A percentile compares a stretch with the other conserved stretches of the same genome.
Conservation (phyloP, 2,797 vertebrate genomes). For the Phylloscopus collybita region DNA sequence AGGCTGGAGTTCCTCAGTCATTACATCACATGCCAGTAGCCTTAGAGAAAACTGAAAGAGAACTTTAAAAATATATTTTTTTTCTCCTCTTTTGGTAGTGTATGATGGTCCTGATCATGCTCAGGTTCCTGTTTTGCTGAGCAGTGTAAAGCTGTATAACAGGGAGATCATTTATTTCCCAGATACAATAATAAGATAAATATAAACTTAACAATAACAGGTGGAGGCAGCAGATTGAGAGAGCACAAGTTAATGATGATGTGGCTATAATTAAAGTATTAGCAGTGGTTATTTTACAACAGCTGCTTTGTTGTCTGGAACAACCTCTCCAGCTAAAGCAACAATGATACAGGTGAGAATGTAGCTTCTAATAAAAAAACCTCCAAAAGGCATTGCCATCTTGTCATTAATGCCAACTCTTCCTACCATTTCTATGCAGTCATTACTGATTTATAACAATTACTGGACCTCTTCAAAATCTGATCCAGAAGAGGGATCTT, state of each 20-base stretch:
- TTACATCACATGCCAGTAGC: neutral
- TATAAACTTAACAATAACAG: constrained; percentile 27
- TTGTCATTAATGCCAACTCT: neutral
- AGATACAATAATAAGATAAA: neutral
- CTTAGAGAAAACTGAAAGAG: neutral
- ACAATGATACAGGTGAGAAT: neutral
- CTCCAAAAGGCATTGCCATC: neutral
- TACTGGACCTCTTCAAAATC: neutral
- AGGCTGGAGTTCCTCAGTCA: neutral
- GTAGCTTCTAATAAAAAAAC: neutral
- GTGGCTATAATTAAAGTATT: constrained; percentile 34
- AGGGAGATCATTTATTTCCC: neutral
- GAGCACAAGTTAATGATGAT: constrained; percentile 45
- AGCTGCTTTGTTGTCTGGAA: constrained; percentile 31
- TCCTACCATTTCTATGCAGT: neutral
- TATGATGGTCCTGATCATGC: neutral
- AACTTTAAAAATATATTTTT: neutral
- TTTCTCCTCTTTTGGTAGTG: neutral
- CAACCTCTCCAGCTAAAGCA: constrained; percentile 1
- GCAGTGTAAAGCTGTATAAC: neutral
- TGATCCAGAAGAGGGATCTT: neutral
- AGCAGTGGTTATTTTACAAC: constrained; percentile 23
- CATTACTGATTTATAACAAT: neutral
- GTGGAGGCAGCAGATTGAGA: constrained; percentile 48
- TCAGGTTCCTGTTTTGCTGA: neutral